Evolutionary conservation across 2,797 vertebrate genomes (phyloP).

Genomic region (Masticophis lateralis): DNA sequence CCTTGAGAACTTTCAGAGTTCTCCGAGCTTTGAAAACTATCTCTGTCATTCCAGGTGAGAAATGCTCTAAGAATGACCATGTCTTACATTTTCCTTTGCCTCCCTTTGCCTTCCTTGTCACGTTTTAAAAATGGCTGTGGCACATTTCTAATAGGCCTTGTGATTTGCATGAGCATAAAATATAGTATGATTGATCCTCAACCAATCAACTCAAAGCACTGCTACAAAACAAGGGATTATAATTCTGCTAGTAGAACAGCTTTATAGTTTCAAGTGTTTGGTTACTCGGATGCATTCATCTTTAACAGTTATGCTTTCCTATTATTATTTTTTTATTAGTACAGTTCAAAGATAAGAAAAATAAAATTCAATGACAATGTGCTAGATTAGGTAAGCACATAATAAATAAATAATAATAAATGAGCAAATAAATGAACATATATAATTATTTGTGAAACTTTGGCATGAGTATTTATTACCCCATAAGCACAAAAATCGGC

Average conservation of each 20-base stretch:
- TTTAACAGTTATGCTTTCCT: background rate
- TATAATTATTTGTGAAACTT: background rate
- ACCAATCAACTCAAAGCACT: background rate
- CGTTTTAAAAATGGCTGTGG: constrained; percentile 77
- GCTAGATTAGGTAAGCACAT: background rate
- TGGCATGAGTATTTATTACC: background rate
- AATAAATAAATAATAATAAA: background rate
- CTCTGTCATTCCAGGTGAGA: constrained; percentile 99
- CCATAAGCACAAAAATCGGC: background rate
- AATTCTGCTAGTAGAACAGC: background rate
- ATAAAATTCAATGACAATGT: background rate
- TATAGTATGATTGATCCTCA: background rate
- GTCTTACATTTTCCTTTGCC: constrained; percentile 47
- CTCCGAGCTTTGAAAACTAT: constrained; percentile 99
- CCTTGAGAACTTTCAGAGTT: constrained; percentile 99
- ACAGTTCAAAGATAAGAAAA: constrained; percentile 13
- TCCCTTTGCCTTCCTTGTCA: constrained; percentile 70
- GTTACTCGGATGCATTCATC: background rate
- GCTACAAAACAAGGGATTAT: background rate
- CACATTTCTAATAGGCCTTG: constrained; percentile 87
- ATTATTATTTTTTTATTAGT: background rate
- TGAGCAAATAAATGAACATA: background rate
- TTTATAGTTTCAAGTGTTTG: background rate
- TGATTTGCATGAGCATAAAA: constrained; percentile 72
- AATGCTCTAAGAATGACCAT: constrained; percentile 77